Conservation (phyloP, 2,888 invertebrate species). For the Patella ulyssiponensis region DNA sequence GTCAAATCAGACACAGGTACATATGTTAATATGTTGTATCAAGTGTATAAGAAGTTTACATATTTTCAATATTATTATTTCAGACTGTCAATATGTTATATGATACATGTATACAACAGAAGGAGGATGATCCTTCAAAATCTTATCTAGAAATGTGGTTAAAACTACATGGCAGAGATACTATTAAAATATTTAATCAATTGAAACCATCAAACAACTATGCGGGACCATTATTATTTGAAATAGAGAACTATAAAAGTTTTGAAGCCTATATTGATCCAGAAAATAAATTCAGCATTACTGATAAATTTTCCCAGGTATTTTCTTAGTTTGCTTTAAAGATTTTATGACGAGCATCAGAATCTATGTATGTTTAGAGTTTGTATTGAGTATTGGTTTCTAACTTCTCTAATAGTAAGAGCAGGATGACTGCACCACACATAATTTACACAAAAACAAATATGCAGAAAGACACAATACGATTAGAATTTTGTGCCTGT, state of each 20-base stretch:
- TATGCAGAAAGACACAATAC: too few species aligned
- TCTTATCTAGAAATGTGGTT: constrained; percentile 88
- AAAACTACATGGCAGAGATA: constrained; percentile 86
- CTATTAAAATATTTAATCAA: constrained; percentile 86
- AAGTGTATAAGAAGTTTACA: background rate
- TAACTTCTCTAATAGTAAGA: too few species aligned
- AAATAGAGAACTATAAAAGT: constrained; percentile 88
- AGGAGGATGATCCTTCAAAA: background rate
- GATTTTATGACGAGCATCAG: too few species aligned
- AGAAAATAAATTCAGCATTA: constrained; percentile 87
- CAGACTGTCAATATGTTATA: constrained; percentile 93
- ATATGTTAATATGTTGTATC: too few species aligned
- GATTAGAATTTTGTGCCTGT: too few species aligned
- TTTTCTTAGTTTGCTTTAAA: background rate
- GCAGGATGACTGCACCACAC: too few species aligned
- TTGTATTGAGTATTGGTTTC: too few species aligned
- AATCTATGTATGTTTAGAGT: too few species aligned
- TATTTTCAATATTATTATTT: constrained; percentile 27
- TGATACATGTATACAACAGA: constrained; percentile 67
- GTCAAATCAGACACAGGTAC: too few species aligned
- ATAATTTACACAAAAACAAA: too few species aligned
- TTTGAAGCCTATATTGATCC: constrained; percentile 96
- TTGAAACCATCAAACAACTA: constrained; percentile 71
- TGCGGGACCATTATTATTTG: constrained; percentile 84
- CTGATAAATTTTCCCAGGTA: constrained; percentile 95